Evolutionary conservation across 2,797 vertebrate genomes (phyloP).

Genomic region (Pogoniulus pusillus): DNA sequence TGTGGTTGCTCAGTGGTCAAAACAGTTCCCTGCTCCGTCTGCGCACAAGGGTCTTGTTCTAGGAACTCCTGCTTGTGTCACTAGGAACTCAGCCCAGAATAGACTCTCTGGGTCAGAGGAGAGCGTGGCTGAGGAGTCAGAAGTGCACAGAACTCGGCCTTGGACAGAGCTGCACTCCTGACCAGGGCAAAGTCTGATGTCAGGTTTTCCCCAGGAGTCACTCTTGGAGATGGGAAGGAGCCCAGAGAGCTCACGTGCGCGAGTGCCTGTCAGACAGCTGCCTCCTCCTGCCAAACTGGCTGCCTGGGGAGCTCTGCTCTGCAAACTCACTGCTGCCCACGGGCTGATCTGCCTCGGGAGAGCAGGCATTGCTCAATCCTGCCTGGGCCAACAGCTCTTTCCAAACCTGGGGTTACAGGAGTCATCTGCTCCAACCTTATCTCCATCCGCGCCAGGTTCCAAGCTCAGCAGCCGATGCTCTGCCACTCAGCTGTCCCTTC

Average conservation of each 20-base stretch:
- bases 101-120: conserved; percentile 2
- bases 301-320: conserved; percentile 11
- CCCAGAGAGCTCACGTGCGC: not conserved
- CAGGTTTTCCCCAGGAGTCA: conserved; percentile 23
- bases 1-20: conserved; percentile 20
- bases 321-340: not conserved
- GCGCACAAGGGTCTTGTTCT: conserved; percentile 33
- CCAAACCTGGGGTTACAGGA: not conserved
- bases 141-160: conserved; percentile 32
- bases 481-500: not conserved
- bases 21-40: conserved; percentile 26
- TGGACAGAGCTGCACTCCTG: not conserved
- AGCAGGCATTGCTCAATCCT: not conserved
- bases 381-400: not conserved
- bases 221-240: not conserved
- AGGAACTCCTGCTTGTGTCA: conserved; percentile 40
- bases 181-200: conserved; percentile 21
- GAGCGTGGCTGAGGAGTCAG: not conserved
- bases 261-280: conserved; percentile 18
- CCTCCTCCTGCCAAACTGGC: conserved; percentile 1
- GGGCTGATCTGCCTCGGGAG: not conserved
- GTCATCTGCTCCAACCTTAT: not conserved
- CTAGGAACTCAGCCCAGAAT: conserved; percentile 39
- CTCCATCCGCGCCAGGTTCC: not conserved
- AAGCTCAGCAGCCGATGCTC: not conserved